Percentiles rank a stretch among this genome's conserved stretches.
Evolutionary conservation across 2,888 invertebrate genomes (phyloP).

Genomic region (Ctenicera cuprea): DNA sequence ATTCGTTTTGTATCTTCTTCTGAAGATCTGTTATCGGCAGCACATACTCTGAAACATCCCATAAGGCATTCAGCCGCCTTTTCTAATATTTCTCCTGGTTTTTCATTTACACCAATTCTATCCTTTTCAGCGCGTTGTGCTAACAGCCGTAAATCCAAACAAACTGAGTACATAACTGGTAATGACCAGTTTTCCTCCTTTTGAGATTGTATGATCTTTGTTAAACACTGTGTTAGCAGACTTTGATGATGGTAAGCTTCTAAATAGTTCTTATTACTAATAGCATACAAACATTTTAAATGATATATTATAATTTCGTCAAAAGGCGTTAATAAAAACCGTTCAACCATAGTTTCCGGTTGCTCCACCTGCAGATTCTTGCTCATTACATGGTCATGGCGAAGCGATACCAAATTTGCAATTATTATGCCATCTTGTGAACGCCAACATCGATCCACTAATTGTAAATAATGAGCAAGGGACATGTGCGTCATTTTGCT

Average conservation of each 20-base stretch:
- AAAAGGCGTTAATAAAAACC: slow-evolving; percentile 82
- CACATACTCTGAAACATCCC: slow-evolving; percentile 95
- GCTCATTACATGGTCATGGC: slow-evolving; percentile 84
- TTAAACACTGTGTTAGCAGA: slow-evolving; percentile 84
- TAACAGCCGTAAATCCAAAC: slow-evolving; percentile 91
- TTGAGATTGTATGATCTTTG: slow-evolving; percentile 88
- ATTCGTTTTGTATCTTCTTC: slow-evolving; percentile 95
- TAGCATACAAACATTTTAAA: slow-evolving; percentile 79
- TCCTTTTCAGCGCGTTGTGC: slow-evolving; percentile 86
- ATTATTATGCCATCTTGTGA: slow-evolving; percentile 78
- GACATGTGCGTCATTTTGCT: slow-evolving; percentile 67
- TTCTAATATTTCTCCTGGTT: slow-evolving; percentile 85
- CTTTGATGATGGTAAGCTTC: slow-evolving; percentile 88
- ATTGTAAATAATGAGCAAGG: slow-evolving; percentile 70
- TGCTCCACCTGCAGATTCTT: slow-evolving; percentile 81
- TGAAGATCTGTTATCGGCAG: slow-evolving; percentile 93
- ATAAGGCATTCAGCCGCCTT: slow-evolving; percentile 95
- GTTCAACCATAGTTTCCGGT: slow-evolving; percentile 82
- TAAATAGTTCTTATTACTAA: slow-evolving; percentile 74
- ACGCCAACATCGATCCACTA: slow-evolving; percentile 78
- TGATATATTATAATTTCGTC: slow-evolving; percentile 86
- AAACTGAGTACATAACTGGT: slow-evolving; percentile 93
- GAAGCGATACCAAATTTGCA: slow-evolving; percentile 78
- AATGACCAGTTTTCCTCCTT: slow-evolving; percentile 98
- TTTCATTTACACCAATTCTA: slow-evolving; percentile 73